Percentiles rank a stretch among this genome's conserved stretches.
Evolutionary conservation across 2,797 vertebrate genomes (phyloP).

Genomic region (Coccyzus lansbergi): DNA sequence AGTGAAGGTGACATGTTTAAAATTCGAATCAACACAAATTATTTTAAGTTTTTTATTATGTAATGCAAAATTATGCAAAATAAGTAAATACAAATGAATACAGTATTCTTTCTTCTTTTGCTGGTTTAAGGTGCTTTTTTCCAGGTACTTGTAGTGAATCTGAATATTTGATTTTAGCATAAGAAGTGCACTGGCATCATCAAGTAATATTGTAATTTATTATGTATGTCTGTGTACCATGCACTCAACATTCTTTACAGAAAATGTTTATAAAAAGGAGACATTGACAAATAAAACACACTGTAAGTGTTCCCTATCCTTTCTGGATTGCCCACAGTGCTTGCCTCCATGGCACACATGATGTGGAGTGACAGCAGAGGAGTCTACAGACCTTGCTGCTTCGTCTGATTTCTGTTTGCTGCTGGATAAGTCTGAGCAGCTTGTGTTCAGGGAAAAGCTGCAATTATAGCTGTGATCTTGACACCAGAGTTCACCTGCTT

Average conservation of each 20-base stretch:
- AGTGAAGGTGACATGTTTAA: not conserved
- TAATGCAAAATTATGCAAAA: not conserved
- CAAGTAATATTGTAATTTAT: not conserved
- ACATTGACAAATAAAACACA: slow-evolving; percentile 1
- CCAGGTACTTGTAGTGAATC: not conserved
- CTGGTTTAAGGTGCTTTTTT: not conserved
- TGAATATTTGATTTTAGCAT: not conserved
- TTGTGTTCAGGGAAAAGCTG: slow-evolving; percentile 24
- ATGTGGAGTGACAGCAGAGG: not conserved
- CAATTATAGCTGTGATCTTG: slow-evolving; percentile 61
- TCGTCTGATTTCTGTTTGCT: slow-evolving; percentile 31
- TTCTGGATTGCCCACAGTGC: not conserved
- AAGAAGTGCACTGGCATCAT: not conserved
- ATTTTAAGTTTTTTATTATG: not conserved
- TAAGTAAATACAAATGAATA: not conserved
- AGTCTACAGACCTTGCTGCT: not conserved
- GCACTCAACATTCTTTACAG: not conserved
- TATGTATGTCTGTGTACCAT: not conserved
- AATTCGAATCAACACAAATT: not conserved
- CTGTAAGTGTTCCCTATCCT: not conserved
- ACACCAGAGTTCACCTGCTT: slow-evolving; percentile 63
- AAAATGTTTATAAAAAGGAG: not conserved
- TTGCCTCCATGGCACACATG: not conserved
- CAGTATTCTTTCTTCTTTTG: not conserved
- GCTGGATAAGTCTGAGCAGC: slow-evolving; percentile 12